Base-by-base conservation (phyloP, 2,113 vertebrate genomes). In the Nettapus auritus region DNA sequence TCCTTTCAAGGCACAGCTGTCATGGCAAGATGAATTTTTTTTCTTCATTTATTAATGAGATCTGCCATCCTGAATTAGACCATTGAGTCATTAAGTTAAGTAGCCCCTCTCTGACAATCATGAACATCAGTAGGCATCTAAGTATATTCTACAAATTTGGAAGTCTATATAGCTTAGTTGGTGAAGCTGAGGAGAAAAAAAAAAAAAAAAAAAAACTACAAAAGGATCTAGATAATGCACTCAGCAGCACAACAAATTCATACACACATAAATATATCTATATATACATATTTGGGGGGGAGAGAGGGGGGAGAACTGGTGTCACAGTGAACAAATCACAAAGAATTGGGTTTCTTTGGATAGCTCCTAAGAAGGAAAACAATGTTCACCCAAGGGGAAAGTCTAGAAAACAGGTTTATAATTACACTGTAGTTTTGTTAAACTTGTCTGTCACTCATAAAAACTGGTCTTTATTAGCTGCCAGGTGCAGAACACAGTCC, bases 21-120 rank as follows among this genome's bases (percentile, higher is more conserved):
- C 95, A 84, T 2, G 5, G 89, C 77, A 93, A 93, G 69, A 88
- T 44, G 86, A 55, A 80, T 81, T 60, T 79, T 81, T 92, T 81
- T 89, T 81, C 89, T 79, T 95, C 33, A 89, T 94, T 96, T 95
- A 93, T 96, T 96, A 80, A 97, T 94, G 74, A 90, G 81, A 69
- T 82, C 81, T 89, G 94, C 81, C 95, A 92, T 79, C 52, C 69
- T 89, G 80, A 94, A 92, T 93, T 89, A 96, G 2, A 68, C 86
- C 53, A 78, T 4, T 71, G 50, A 89, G 73, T 90, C 66, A 77
- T 57, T 84, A 91, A 42, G 31, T 74, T 64, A 88, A 40, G 46
- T 25, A 66, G 77, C 42, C 77, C 66, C 42, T 70, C 89, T 96
- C 66, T 79, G 64, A 76, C 56, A 75, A 87, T 86, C 83, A 90